Base-by-base conservation (phyloP, 1,140 invertebrate species). In the Listronotus bonariensis region DNA sequence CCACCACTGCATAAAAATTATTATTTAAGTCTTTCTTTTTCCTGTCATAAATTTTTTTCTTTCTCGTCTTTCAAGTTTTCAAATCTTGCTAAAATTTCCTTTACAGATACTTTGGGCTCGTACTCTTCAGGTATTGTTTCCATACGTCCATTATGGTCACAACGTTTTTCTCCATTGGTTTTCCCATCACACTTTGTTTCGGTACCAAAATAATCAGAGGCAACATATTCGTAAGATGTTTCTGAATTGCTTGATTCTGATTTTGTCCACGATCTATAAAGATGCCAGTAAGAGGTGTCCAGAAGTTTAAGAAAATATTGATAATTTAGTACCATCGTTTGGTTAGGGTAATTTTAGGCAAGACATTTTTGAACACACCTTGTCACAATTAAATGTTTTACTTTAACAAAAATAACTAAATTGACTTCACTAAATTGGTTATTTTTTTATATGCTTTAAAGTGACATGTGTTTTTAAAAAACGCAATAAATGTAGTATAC, bases 71-170 rank as follows among this genome's bases (percentile, higher is more conserved):
- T 72, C 45, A 92, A 81, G 76, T 90, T 90, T 73, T 92, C 90
- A 76, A 92, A 91, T 49, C 89, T 82, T 32, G 89, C 89, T 55
- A 92, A 78, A 67, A 92, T 91, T 70, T 91, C 89, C 68, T 89
- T 88, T 32, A 92, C 90, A 60, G 89, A 91, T 63, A 91, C 83
- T 80, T 91, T 91, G 17, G 84, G 87, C 74, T 91, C 89, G 6
- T 84, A 85, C 69, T 92, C 89, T 74, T 92, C 89, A n/a, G 88
- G 83, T 36, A 92, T 91, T 3, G 89, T 91, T 77, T 89, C 88
- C 89, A 92, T 91, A 70, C 86, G 83, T 41, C 20, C 43, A 26
- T 38, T 58, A 15, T 58, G 51, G 17, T 73, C 70, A 15, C 56
- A 38, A 38, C 66, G 65, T 38, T 72, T 73, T 26, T 67, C 67